Base-by-base conservation (phyloP, 2,113 vertebrate species). In the Onychostoma macrolepis region DNA sequence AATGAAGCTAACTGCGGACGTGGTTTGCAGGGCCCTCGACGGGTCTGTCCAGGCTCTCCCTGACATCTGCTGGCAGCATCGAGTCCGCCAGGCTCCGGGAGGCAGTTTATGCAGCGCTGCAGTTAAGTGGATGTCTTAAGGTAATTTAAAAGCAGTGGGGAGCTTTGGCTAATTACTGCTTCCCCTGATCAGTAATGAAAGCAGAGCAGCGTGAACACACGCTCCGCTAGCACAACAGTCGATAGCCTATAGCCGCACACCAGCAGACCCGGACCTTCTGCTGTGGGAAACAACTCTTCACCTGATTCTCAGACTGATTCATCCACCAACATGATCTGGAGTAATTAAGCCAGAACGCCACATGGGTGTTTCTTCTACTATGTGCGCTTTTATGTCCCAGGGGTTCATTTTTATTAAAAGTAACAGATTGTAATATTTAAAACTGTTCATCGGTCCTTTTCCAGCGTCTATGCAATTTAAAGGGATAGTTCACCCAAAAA, bases 71-170 rank as follows among this genome's bases (percentile, higher is more conserved):
- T 92, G 89, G 90, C 88, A 87, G 88, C 90, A 24, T 89, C 84
- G 86, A 69, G 88, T 53, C 69, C 28, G 80, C 86, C 75, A 80
- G 91, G 88, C 92, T 92, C 92, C 89, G 41, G 91, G 91, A 93
- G 71, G 90, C 92, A 91, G 90, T 93, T 92, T 92, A 92, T 92
- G 89, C 87, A 74, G 61, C 86, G 87, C 88, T 90, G 82, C 87
- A 87, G 91, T 93, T 94, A 92, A 95, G 91, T 92, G 92, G 91
- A 89, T 92, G 92, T 94, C 92, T 95, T 93, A 93, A 93, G 93
- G 92, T 95, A 94, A 94, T 94, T 93, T 93, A 89, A 85, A 91
- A 91, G 87, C 80, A 26, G 88, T 86, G 85, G 88, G 92, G 92
- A 85, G 83, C 63, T 87, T 83, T 86, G 84, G 12, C 92, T 95